phyloP scores from a whole-genome alignment of 1,140 invertebrate genomes.

The Leptopilina clavipes region DNA sequence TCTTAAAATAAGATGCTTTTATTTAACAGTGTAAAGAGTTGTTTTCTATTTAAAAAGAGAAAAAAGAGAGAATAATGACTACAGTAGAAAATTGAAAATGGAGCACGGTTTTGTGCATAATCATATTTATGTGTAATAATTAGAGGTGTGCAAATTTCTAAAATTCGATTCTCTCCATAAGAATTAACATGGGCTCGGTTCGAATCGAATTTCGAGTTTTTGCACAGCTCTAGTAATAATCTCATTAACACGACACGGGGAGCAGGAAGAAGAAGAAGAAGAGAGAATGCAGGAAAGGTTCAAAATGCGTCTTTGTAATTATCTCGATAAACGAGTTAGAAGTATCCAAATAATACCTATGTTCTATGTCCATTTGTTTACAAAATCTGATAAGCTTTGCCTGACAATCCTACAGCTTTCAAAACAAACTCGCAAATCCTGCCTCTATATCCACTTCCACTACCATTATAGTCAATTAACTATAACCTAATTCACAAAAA shows the following conservation, averaged over 20 bases:
- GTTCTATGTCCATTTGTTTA: slow-evolving; percentile 51
- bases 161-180: too few species aligned
- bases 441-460: slow-evolving; percentile 37
- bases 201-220: too few species aligned
- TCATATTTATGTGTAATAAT: slow-evolving; percentile 11
- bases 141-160: too few species aligned
- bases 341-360: slow-evolving; percentile 49
- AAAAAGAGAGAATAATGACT: not conserved
- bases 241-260: slow-evolving; percentile 39
- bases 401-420: slow-evolving; percentile 51
- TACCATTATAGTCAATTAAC: slow-evolving; percentile 49
- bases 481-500: slow-evolving; percentile 44
- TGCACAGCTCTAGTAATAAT: too few species aligned
- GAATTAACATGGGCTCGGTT: too few species aligned
- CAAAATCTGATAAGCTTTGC: slow-evolving; percentile 50
- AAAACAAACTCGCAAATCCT: slow-evolving; percentile 54
- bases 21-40: too few species aligned
- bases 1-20: too few species aligned
- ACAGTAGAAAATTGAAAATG: not conserved
- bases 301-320: slow-evolving; percentile 43
- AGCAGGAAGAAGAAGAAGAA: too few species aligned
- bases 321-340: slow-evolving; percentile 46
- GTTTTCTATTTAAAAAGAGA: not conserved
- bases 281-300: slow-evolving; percentile 48
- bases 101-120: slow-evolving; percentile 1